Conservation (phyloP, 2,888 invertebrate species). For the Catocala sponsa region DNA sequence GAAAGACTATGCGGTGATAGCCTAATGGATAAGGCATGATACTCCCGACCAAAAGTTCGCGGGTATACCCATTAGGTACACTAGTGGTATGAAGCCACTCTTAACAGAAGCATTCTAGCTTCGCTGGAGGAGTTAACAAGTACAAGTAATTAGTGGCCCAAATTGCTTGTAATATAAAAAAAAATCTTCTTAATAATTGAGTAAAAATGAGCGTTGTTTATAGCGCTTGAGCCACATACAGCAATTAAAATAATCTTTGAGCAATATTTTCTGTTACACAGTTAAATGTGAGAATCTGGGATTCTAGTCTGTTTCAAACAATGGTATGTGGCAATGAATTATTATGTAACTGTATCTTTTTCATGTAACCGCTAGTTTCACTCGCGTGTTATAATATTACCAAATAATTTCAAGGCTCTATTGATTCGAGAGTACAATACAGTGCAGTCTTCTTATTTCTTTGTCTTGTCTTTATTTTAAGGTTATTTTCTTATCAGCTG, state of each 20-base stretch:
- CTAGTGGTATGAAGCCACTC: too few relatives aligned
- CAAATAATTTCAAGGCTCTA: conserved; percentile 2
- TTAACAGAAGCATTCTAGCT: too few relatives aligned
- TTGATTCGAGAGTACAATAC: neutral
- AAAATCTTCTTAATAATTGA: conserved; percentile 11
- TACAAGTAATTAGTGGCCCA: too few relatives aligned
- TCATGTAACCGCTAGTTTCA: conserved; percentile 19
- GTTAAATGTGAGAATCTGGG: conserved; percentile 43
- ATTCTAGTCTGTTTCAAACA: conserved; percentile 40
- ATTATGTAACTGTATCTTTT: conserved; percentile 33
- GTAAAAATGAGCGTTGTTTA: conserved; percentile 26
- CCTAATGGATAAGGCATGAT: too few relatives aligned
- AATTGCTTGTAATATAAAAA: neutral
- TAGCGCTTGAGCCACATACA: conserved; percentile 15
- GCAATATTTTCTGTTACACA: conserved; percentile 39
- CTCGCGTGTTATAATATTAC: conserved; percentile 8
- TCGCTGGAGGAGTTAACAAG: too few relatives aligned
- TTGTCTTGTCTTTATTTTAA: too few relatives aligned
- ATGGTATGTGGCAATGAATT: conserved; percentile 42
- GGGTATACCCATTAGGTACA: too few relatives aligned
- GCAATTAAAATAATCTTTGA: conserved; percentile 31
- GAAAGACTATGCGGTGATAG: too few relatives aligned
- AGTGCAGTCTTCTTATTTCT: too few relatives aligned
- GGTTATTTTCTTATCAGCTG: too few relatives aligned
- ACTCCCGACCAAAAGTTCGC: too few relatives aligned